Evolutionary conservation across 2,113 vertebrate species (phyloP).

Genomic region (Girardinichthys multiradiatus): DNA sequence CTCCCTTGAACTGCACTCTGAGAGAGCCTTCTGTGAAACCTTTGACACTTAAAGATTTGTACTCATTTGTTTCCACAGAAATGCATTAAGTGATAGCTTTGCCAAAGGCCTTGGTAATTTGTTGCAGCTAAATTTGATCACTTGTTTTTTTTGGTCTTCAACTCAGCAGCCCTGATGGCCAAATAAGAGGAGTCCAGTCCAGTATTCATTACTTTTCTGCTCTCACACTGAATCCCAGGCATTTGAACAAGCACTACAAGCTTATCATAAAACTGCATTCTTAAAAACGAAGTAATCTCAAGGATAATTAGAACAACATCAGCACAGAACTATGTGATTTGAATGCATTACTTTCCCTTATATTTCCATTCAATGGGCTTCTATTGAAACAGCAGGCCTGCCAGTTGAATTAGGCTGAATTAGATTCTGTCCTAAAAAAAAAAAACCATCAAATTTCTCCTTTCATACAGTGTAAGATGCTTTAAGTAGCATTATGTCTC

Average conservation of each 20-base stretch:
- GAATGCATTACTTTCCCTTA: constrained; percentile 5
- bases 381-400: constrained; percentile 26
- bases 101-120: background rate
- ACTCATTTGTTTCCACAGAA: constrained; percentile 6
- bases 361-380: constrained; percentile 16
- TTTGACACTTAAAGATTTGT: background rate
- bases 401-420: constrained; percentile 42
- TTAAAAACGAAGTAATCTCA: constrained; percentile 23
- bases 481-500: background rate
- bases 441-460: constrained; percentile 64
- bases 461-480: constrained; percentile 46
- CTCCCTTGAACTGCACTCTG: constrained; percentile 3
- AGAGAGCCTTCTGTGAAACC: constrained; percentile 9
- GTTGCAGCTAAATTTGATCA: background rate
- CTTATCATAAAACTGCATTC: constrained; percentile 16
- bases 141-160: constrained; percentile 6
- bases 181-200: constrained; percentile 6
- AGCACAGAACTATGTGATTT: constrained; percentile 33
- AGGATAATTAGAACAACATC: constrained; percentile 34
- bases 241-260: constrained; percentile 13
- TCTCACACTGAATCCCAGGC: constrained; percentile 20
- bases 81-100: background rate
- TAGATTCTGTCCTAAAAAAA: constrained; percentile 68
- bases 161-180: constrained; percentile 2
- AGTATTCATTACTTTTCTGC: constrained; percentile 22